Evolutionary conservation across 2,888 invertebrate genomes (phyloP).

Genomic region (Petrolisthes cinctipes): DNA sequence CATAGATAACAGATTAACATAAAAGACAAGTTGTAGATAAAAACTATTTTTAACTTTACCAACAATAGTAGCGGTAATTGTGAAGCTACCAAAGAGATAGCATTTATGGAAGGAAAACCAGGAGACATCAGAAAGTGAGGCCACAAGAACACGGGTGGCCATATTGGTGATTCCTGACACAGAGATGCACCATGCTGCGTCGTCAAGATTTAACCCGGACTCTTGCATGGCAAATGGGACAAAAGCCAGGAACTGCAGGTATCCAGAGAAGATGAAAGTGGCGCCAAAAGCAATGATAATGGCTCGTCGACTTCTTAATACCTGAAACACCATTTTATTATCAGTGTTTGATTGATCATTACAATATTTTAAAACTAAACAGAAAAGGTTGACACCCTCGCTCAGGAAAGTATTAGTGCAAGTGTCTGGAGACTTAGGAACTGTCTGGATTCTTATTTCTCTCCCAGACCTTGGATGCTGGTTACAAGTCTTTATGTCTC

Average conservation of each 20-base stretch:
- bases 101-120: constrained; percentile 35
- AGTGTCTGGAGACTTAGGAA: too few species aligned
- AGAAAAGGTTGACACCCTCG: too few species aligned
- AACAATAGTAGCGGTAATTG: constrained; percentile 20
- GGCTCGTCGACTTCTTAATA: constrained; percentile 15
- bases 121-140: constrained; percentile 29
- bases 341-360: background rate
- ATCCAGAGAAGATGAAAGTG: constrained; percentile 25
- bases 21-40: background rate
- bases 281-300: constrained; percentile 19
- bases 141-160: constrained; percentile 28
- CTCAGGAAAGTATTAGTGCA: too few species aligned
- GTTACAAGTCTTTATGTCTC: too few species aligned
- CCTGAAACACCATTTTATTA: background rate
- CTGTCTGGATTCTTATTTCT: too few species aligned
- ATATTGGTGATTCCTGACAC: constrained; percentile 36
- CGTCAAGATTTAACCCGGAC: constrained; percentile 32
- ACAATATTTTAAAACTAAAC: too few species aligned
- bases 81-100: constrained; percentile 36
- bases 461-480: too few species aligned
- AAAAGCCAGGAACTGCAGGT: constrained; percentile 39
- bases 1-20: background rate
- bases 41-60: constrained; percentile 6
- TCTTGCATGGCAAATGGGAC: constrained; percentile 45
- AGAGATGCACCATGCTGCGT: constrained; percentile 42